Conservation (phyloP, 2,888 invertebrate genomes). For the Choristoneura rosaceana region DNA sequence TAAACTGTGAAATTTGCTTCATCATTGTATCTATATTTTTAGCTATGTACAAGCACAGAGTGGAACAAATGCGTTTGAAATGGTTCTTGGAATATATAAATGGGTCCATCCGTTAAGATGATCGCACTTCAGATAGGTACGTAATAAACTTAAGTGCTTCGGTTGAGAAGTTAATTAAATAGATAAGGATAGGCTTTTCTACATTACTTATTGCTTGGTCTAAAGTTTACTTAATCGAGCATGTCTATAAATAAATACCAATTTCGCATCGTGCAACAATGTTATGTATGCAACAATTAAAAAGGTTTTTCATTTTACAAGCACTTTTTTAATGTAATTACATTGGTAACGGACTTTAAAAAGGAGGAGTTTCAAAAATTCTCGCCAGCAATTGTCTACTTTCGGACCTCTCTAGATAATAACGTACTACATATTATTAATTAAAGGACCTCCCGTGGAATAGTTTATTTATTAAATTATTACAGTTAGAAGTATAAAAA, state of each 20-base stretch:
- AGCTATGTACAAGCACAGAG: conserved; percentile 19
- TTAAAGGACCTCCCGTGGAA: no score
- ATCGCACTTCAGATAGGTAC: not conserved
- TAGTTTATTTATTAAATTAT: no score
- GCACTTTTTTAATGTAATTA: no score
- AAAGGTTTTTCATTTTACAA: no score
- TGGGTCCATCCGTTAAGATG: conserved; percentile 29
- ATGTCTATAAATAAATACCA: not conserved
- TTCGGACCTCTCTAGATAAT: no score
- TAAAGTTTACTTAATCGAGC: not conserved
- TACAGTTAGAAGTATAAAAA: no score
- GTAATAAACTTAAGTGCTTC: conserved; percentile 33
- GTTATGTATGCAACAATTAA: no score
- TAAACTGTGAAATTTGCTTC: conserved; percentile 14
- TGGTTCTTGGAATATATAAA: conserved; percentile 24
- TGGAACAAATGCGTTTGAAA: conserved; percentile 30
- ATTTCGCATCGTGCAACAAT: not conserved
- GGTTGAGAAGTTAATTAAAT: conserved; percentile 26
- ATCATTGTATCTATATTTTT: conserved; percentile 6
- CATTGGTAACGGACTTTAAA: no score
- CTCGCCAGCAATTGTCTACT: no score
- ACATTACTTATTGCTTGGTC: not conserved
- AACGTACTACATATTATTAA: no score
- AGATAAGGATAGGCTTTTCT: conserved; percentile 10
- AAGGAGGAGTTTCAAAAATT: no score